Base-by-base conservation (phyloP, 1,140 invertebrate species). In the Homalodisca vitripennis region DNA sequence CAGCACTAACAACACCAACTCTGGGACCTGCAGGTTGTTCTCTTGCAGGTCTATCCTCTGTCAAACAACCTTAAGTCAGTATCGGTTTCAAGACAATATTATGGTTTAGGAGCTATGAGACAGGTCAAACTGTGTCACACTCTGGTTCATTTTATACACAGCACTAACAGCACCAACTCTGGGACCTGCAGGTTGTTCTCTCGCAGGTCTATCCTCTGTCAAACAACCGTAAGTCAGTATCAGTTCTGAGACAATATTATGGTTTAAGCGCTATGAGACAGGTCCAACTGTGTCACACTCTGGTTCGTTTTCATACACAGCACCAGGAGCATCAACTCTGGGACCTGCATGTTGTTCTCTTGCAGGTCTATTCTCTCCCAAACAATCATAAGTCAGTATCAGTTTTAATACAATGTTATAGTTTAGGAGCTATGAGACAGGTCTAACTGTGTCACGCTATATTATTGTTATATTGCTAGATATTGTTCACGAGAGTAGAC, bases 141-240 rank as follows among this genome's bases (percentile, higher is more conserved):
- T 87, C 62, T 82, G 83, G 79, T 93, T 94, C 10, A 87, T 87
- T 78, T 88, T 75, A 94, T 82, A 1, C 90, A 87, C 47, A 84
- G 80, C 27, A 86, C 83, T 26, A 95, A 83, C n/a, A n/a, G 76
- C 88, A 86, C n/a, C n/a, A n/a, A n/a, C n/a, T n/a, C n/a, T n/a
- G n/a, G n/a, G n/a, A n/a, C n/a, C n/a, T n/a, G n/a, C 68, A 95
- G 85, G 69, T 87, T 84, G 81, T 95, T 95, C 77, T 94, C 91
- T 53, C 92, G 83, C 30, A 95, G 82, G 80, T 95, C 93, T 74
- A 95, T 84, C 74, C 90, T 87, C 82, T n/a, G n/a, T 94, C 92
- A n/a, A n/a, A n/a, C n/a, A n/a, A n/a, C n/a, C n/a, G n/a, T n/a
- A n/a, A n/a, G n/a, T n/a, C n/a, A n/a, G n/a, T n/a, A n/a, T n/a